These are phyloP conservation scores for Ophion obscuratus DNA, from an alignment of 2,888 invertebrate species.

Conservation along the genomic window DNA sequence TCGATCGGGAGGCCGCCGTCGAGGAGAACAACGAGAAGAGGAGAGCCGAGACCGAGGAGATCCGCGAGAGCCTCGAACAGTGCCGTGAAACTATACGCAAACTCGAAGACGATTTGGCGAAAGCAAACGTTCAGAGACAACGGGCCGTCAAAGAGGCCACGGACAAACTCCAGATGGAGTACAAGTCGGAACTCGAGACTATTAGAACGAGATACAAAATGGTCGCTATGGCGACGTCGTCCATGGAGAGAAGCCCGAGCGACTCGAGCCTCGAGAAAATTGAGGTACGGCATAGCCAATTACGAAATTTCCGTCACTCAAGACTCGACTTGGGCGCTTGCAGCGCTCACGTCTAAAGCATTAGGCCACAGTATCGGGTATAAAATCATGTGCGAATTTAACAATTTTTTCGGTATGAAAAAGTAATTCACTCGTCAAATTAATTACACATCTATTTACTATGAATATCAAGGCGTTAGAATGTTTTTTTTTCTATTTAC, in stretches of 20 bases:
- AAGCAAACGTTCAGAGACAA: conserved; percentile 84
- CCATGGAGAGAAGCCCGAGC: conserved; percentile 91
- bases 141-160: conserved; percentile 88
- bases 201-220: conserved; percentile 86
- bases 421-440: too few species aligned
- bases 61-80: conserved; percentile 73
- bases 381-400: too few species aligned
- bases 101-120: conserved; percentile 73
- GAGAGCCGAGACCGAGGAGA: conserved; percentile 71
- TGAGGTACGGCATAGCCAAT: conserved; percentile 83
- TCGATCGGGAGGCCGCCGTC: conserved; percentile 76
- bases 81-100: conserved; percentile 76
- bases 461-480: too few species aligned
- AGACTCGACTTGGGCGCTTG: not conserved
- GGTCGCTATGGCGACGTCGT: conserved; percentile 87
- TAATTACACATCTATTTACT: too few species aligned
- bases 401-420: too few species aligned
- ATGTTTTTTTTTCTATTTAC: too few species aligned
- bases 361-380: too few species aligned
- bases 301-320: conserved; percentile 21
- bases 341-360: too few species aligned
- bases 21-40: conserved; percentile 75
- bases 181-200: conserved; percentile 92
- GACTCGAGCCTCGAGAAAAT: conserved; percentile 92
- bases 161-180: conserved; percentile 89